Base-by-base conservation (phyloP, 1,140 invertebrate species). In the Eupristina koningsbergeri region DNA sequence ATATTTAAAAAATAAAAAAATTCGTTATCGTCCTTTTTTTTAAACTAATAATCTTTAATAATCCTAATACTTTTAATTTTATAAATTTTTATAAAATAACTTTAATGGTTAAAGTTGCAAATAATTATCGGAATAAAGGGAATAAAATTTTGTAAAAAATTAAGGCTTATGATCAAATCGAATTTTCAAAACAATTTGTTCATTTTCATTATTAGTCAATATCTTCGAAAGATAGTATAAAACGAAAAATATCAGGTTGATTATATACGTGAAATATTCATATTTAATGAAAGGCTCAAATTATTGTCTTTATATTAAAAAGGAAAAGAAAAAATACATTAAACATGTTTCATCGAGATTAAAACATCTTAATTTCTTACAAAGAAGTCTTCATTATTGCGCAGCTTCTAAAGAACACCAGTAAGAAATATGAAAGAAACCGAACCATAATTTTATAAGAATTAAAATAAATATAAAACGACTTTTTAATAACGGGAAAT, bases 321-420 rank as follows among this genome's bases (percentile, higher is more conserved):
- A 74, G 29, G 50, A 74, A 74, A 74, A 74, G n/a, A n/a, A n/a
- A n/a, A n/a, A n/a, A n/a, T n/a, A n/a, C n/a, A 74, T 77, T 77
- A 31, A 77, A 77, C 47, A 36, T 8, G 74, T 39, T 58, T 77
- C 53, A 53, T 77, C 47, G 47, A 58, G 47, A 61, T 58, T 77
- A 77, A 76, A 77, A 77, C 34, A 77, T 77, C 74, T 77, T 61
- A 77, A 77, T 77, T 61, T 77, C 31, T 47, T 50, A 77, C 74
- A 77, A 36, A 77, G 47, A 53, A 50, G n/a, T 61, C 74, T 50
- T 77, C 50, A 61, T 61, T 77, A 77, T 61, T 36, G 19, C 74
- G 29, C n/a, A 17, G 45, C 45, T 31, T 50, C 17, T 50, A 74
- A 74, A 50, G 45, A 31, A 50, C 39, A 50, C 41, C 11, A 41